Evolutionary conservation across 2,797 vertebrate species (phyloP).

Genomic region (Melopsittacus undulatus): DNA sequence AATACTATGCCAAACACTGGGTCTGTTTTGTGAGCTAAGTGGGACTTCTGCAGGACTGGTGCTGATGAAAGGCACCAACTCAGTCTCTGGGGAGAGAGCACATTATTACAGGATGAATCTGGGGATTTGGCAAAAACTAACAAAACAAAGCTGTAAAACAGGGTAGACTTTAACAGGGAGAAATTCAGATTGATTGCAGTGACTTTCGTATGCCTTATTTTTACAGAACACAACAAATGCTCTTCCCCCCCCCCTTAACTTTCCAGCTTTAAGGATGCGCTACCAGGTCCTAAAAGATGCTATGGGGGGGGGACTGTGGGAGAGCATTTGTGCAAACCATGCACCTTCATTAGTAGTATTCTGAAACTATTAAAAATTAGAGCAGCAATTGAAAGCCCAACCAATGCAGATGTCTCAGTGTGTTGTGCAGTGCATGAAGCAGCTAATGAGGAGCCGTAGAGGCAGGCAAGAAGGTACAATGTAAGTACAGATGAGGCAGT

Average conservation of each 20-base stretch:
- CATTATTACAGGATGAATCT: conserved; percentile 48
- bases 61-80: conserved; percentile 49
- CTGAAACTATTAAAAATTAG: not conserved
- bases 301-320: not conserved
- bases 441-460: not conserved
- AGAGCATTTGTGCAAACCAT: not conserved
- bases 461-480: not conserved
- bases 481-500: not conserved
- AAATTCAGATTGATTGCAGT: conserved; percentile 10
- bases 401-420: not conserved
- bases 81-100: not conserved
- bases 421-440: not conserved
- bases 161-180: conserved; percentile 14
- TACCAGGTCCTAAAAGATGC: not conserved
- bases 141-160: conserved; percentile 41
- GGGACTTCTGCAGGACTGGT: conserved; percentile 53
- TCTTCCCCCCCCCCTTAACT: not conserved
- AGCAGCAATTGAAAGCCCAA: not conserved
- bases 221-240: not conserved
- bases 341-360: not conserved
- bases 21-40: conserved; percentile 61
- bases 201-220: not conserved
- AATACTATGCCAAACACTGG: conserved; percentile 51
- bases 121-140: conserved; percentile 50
- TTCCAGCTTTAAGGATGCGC: not conserved